phyloP scores from a whole-genome alignment of 2,113 vertebrate genomes.

The Noctilio leporinus region DNA sequence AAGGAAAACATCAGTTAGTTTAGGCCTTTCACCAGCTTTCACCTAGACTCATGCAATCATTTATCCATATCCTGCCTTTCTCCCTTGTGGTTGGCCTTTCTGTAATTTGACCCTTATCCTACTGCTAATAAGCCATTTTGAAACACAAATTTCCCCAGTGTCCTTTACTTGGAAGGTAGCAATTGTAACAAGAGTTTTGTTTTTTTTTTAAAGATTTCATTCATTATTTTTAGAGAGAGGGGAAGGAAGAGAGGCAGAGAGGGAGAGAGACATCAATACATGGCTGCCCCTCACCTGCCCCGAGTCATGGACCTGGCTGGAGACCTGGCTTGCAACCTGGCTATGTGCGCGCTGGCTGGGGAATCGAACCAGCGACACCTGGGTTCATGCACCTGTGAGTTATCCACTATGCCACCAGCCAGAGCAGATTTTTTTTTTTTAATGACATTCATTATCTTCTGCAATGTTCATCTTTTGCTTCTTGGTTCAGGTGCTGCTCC shows the following conservation, averaged over 20 bases:
- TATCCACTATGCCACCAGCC: no score
- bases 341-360: no score
- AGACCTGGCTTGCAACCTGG: no score
- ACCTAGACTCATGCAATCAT: not conserved
- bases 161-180: not conserved
- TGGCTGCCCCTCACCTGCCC: no score
- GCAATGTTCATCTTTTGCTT: not conserved
- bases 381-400: no score
- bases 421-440: no score
- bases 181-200: not conserved
- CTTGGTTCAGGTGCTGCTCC: not conserved
- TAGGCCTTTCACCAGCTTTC: not conserved
- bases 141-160: not conserved
- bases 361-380: no score
- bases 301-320: no score
- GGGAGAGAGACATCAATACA: no score
- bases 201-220: no score
- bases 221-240: no score
- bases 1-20: not conserved
- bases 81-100: not conserved
- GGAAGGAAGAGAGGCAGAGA: no score
- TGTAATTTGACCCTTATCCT: not conserved
- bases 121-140: not conserved
- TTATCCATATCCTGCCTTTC: not conserved
- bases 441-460: not conserved